phyloP scores from a whole-genome alignment of 2,113 vertebrate species.

The Pitta sordida region DNA sequence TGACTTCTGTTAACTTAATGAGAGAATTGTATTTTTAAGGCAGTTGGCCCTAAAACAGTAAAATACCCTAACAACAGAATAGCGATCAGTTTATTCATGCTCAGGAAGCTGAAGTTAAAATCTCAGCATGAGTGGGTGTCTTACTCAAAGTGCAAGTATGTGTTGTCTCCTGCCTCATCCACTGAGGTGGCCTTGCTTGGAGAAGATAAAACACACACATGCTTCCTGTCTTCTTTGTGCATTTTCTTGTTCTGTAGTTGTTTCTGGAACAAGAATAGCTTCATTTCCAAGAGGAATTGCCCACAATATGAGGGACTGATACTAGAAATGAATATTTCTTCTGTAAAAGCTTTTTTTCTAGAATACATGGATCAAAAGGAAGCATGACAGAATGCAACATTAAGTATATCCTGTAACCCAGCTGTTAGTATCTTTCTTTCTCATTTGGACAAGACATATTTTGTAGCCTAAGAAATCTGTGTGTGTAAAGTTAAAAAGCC shows the following conservation, averaged over 20 bases:
- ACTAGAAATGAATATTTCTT: constrained; percentile 4
- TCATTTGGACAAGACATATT: neutral
- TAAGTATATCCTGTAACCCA: neutral
- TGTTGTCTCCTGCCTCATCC: constrained; percentile 44
- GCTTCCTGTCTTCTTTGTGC: constrained; percentile 54
- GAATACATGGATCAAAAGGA: constrained; percentile 17
- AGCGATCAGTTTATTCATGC: constrained; percentile 44
- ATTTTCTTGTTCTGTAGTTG: constrained; percentile 47
- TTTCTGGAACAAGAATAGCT: constrained; percentile 60
- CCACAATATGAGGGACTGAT: constrained; percentile 47
- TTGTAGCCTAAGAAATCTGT: neutral
- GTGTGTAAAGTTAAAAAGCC: neutral
- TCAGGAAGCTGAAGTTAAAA: constrained; percentile 59
- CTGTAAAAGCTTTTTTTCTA: neutral
- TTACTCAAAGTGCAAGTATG: constrained; percentile 35
- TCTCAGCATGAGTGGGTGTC: constrained; percentile 48
- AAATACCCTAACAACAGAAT: constrained; percentile 15
- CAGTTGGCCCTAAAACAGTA: constrained; percentile 22
- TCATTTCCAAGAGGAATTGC: constrained; percentile 51
- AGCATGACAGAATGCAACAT: neutral
- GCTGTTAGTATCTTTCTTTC: neutral
- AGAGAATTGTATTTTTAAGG: constrained; percentile 32
- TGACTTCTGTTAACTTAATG: constrained; percentile 36
- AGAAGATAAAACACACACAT: constrained; percentile 57
- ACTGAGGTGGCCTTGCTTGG: constrained; percentile 55